Base-by-base conservation (phyloP, 2,888 invertebrate genomes). In the Drosophila anceps region DNA sequence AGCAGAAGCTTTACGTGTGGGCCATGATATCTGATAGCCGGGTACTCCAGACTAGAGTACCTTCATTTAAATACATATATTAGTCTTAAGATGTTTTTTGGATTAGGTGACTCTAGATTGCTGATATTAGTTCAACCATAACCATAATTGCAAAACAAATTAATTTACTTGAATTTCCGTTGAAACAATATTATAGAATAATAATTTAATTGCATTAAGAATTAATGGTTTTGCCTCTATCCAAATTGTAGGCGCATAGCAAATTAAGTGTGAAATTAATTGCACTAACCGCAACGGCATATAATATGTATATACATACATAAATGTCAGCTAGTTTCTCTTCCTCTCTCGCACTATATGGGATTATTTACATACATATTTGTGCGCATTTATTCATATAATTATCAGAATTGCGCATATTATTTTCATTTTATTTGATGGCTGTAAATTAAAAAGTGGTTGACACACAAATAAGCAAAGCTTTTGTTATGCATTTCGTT, bases 191-290 rank as follows among this genome's bases (percentile, higher is more conserved):
- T 50, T 50, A 50, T 24, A 4, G 10, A 53, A 37, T 35, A 53
- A 53, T 53, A 53, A 35, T 27, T 53, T 53, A 37, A 53, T 53
- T 37, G 5, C 60, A 57, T 66, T 73, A 57, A 24, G 24, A 51
- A 57, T 69, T 62, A 73, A 63, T 73, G 48, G 41, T 37, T 62
- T 46, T 31, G 62, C 54, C 31, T 54, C 31, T 44, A 31, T 57
- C 35, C 31, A 10, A 37, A 37, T 2, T n/a, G 37, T 37, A 15
- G 37, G 53, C 12, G 63, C 15, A 53, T 61, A 44, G n/a, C 58
- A 64, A 70, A 74, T 76, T 71, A 71, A 55, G 61, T 59, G 64
- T 62, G 59, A 71, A 74, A 74, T 75, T 67, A 75, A 71, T 53
- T 53, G 53, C 53, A 37, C 33, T 33, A 24, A 24, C 35, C 53